These are phyloP conservation scores for Drosophila pallidifrons DNA, from an alignment of 1,140 invertebrate species.

Conservation along the genomic window DNA sequence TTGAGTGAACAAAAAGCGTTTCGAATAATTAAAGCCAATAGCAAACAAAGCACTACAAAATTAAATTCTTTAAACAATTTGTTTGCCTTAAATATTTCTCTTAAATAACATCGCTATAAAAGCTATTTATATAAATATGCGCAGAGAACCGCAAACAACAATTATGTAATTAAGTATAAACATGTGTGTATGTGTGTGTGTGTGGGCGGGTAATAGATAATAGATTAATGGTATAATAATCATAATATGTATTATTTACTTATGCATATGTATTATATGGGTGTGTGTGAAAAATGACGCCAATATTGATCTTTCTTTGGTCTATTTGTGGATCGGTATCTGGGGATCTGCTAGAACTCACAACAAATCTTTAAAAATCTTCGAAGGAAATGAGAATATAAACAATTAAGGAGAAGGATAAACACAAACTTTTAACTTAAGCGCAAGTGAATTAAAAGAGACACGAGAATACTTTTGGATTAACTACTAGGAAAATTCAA, in stretches of 20 bases:
- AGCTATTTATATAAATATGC: slow-evolving; percentile 75
- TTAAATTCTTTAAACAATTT: slow-evolving; percentile 74
- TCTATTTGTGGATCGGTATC: slow-evolving; percentile 19
- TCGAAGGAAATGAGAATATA: slow-evolving; percentile 37
- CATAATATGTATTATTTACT: slow-evolving; percentile 34
- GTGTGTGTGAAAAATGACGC: slow-evolving; percentile 17
- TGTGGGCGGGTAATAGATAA: slow-evolving; percentile 53
- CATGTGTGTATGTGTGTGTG: slow-evolving; percentile 35
- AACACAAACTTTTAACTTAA: slow-evolving; percentile 55
- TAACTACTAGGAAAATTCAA: slow-evolving; percentile 44
- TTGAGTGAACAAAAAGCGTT: slow-evolving; percentile 72
- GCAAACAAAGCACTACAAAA: slow-evolving; percentile 77
- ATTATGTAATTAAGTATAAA: slow-evolving; percentile 73
- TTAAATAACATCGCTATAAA: slow-evolving; percentile 79
- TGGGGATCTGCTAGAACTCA: slow-evolving; percentile 38
- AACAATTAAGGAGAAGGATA: slow-evolving; percentile 25
- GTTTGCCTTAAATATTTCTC: slow-evolving; percentile 70
- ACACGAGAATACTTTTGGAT: neutral
- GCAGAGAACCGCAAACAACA: slow-evolving; percentile 73
- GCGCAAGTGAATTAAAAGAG: slow-evolving; percentile 24
- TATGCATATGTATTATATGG: slow-evolving; percentile 13
- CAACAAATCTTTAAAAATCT: slow-evolving; percentile 44
- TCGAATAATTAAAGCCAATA: slow-evolving; percentile 50
- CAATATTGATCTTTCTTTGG: slow-evolving; percentile 48
- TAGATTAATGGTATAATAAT: slow-evolving; percentile 43